Base-by-base conservation (phyloP, 23 tunicate genomes). In the Ciona savignyi region DNA sequence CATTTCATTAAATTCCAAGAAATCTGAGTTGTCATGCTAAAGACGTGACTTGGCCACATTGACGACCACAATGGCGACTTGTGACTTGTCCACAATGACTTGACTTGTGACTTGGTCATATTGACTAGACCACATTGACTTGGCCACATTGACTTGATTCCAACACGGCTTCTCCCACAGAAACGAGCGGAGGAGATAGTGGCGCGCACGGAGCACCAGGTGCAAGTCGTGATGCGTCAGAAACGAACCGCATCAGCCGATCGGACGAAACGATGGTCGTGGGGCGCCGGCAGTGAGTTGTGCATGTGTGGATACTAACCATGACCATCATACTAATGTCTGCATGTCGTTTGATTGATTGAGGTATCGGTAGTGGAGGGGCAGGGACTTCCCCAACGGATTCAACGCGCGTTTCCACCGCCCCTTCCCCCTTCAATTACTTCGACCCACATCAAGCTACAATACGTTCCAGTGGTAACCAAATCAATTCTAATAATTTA, bases 161-260 rank as follows among this genome's bases (percentile, higher is more conserved):
- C 9, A 20, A 23, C 9, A 23, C 23, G 25, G 9, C 30, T 29
- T 29, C 4, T 64, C 21, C 35, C 27, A 3, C 65, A 86, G 93
- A 79, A 80, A 86, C 78, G 78, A 30, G 93, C 93, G 1, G 93
- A 86, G 64, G 85, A 85, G 4, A 86, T 81, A 65, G 78, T 86
- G 24, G 93, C 93, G 1, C 81, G 80, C 35, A 86, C 85, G 0
- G 93, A 86, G 26, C 77, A 86, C 62, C 77, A 72, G 3, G 84
- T 67, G 1, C 71, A 80, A 32, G 93, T 86, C 23, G 83, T 74
- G 29, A 29, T 86, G 70, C 71, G 93, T 1, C 85, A 86, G 25
- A 86, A 86, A 62, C 68, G 93, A 70, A 75, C 71, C 62, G 70
- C 85, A 34, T 86, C 93, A 4, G 73, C 75, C 0, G 93, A 86